Conservation (phyloP, 2,113 vertebrate genomes). For the Gasterosteus nipponicus region DNA sequence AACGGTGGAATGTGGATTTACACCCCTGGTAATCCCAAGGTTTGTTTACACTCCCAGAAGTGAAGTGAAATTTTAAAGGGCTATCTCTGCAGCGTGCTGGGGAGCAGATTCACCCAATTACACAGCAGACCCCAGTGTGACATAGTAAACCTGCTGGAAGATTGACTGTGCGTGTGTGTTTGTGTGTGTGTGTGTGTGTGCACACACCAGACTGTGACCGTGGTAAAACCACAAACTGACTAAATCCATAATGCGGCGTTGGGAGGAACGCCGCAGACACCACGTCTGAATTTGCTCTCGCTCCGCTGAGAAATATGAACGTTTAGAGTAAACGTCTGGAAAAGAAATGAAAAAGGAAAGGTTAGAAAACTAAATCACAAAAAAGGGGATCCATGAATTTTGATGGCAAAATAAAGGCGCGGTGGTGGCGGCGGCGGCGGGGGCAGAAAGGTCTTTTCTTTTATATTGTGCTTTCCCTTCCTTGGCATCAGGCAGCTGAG, state of each 20-base stretch:
- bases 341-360: neutral
- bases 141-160: conserved; percentile 68
- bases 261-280: conserved; percentile 38
- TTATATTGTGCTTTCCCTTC: conserved; percentile 8
- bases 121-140: conserved; percentile 75
- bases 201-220: conserved; percentile 60
- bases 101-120: conserved; percentile 79
- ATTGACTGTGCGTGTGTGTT: conserved; percentile 42
- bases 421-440: neutral
- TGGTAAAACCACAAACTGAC: conserved; percentile 67
- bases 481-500: conserved; percentile 55
- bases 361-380: conserved; percentile 22
- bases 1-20: conserved; percentile 65
- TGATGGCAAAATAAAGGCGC: conserved; percentile 38
- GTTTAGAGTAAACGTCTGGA: conserved; percentile 9
- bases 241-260: conserved; percentile 62
- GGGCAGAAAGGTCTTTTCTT: neutral
- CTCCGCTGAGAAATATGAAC: neutral
- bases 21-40: conserved; percentile 62
- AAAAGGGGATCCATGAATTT: neutral
- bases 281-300: neutral
- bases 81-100: conserved; percentile 66
- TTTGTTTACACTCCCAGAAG: conserved; percentile 77
- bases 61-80: conserved; percentile 76
- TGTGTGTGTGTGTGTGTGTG: conserved; percentile 18